Evolutionary conservation across 2,888 invertebrate genomes (phyloP).

Genomic region (Patella pellucida): DNA sequence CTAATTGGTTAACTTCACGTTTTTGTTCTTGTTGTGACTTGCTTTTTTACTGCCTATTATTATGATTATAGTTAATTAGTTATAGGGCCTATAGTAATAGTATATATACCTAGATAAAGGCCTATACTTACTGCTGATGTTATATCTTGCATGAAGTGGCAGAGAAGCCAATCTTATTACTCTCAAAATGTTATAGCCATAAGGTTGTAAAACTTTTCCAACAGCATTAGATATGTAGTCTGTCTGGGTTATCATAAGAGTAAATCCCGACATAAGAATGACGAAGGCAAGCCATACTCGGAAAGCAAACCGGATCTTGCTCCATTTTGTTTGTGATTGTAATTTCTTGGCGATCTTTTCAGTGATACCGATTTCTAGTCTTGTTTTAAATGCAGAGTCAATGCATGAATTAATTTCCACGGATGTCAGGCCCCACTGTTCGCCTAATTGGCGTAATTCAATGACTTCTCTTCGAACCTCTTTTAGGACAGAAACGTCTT

Average conservation of each 20-base stretch:
- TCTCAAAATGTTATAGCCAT: neutral
- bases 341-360: slow-evolving; percentile 5
- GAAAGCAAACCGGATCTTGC: slow-evolving; percentile 8
- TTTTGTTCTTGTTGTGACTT: too few species aligned
- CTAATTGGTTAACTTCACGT: too few species aligned
- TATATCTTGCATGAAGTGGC: neutral
- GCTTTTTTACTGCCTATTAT: too few species aligned
- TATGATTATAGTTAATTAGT: too few species aligned
- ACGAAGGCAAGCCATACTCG: neutral
- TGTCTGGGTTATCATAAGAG: neutral
- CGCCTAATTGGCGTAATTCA: neutral
- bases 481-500: neutral
- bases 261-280: neutral
- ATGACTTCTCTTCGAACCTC: neutral
- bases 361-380: neutral
- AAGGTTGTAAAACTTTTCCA: neutral
- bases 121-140: slow-evolving; percentile 1
- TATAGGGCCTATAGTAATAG: too few species aligned
- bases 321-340: neutral
- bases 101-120: too few species aligned
- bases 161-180: neutral
- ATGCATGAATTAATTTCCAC: neutral
- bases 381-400: neutral
- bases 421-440: neutral
- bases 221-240: neutral